Evolutionary conservation across 2,797 vertebrate species (phyloP).

Genomic region (Gymnocypris eckloni): DNA sequence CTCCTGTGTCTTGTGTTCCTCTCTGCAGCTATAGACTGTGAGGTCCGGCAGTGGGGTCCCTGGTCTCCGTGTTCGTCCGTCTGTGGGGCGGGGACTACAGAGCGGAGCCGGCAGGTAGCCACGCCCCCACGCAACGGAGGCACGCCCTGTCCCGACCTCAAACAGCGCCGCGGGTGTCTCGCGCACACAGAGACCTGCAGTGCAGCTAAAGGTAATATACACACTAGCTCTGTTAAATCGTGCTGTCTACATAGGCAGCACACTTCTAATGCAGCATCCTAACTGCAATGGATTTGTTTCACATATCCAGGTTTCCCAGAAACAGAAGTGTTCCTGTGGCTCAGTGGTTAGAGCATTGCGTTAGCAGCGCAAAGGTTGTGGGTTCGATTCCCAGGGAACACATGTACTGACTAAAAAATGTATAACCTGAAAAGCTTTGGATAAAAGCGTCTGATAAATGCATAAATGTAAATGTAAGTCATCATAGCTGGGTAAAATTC

Average conservation of each 20-base stretch:
- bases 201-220: constrained; percentile 77
- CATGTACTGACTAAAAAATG: too few relatives aligned
- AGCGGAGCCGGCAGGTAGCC: constrained; percentile 83
- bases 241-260: background rate
- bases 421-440: too few relatives aligned
- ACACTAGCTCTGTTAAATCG: background rate
- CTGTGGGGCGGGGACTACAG: constrained; percentile 84
- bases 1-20: constrained; percentile 20
- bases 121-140: constrained; percentile 84
- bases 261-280: background rate
- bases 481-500: background rate
- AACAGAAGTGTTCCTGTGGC: too few relatives aligned
- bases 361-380: too few relatives aligned
- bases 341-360: too few relatives aligned
- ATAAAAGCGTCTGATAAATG: too few relatives aligned
- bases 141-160: constrained; percentile 85
- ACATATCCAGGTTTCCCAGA: background rate
- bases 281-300: background rate
- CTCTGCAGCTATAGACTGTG: constrained; percentile 84
- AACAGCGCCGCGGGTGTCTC: constrained; percentile 86
- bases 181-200: constrained; percentile 80
- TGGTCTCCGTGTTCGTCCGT: constrained; percentile 85
- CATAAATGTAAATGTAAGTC: background rate
- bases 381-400: too few relatives aligned
- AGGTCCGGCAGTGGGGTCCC: constrained; percentile 82